Conservation (phyloP, 1,140 invertebrate genomes). For the Drosophila persimilis region DNA sequence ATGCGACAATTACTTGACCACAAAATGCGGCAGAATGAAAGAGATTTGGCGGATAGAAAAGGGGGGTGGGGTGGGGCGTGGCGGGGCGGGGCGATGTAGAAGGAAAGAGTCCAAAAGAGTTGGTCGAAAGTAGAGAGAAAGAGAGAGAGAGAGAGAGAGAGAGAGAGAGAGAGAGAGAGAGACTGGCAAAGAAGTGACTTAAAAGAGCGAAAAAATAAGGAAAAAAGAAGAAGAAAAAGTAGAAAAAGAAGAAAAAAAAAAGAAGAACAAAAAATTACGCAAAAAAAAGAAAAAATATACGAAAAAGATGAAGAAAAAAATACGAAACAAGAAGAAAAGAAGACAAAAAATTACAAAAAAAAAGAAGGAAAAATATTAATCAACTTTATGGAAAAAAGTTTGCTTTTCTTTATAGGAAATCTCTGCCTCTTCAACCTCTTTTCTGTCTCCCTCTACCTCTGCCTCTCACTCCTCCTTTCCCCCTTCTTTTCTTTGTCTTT, state of each 20-base stretch:
- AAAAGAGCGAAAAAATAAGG: slow-evolving; percentile 20
- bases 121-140: too few relatives aligned
- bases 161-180: too few relatives aligned
- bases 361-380: slow-evolving; percentile 19
- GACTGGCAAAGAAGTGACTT: too few relatives aligned
- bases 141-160: too few relatives aligned
- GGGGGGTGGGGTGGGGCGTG: too few relatives aligned
- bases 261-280: slow-evolving; percentile 10
- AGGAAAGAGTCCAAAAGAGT: too few relatives aligned
- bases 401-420: slow-evolving; percentile 51
- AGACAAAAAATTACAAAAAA: neutral
- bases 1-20: slow-evolving; percentile 53
- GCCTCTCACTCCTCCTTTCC: slow-evolving; percentile 9
- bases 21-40: slow-evolving; percentile 15
- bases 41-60: too few relatives aligned
- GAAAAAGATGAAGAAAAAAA: slow-evolving; percentile 10
- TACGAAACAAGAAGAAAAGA: neutral
- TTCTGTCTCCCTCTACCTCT: neutral
- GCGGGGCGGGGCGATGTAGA: too few relatives aligned
- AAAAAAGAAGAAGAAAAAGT: neutral
- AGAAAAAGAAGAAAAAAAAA: neutral
- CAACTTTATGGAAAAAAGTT: slow-evolving; percentile 35
- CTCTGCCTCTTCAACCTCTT: slow-evolving; percentile 12
- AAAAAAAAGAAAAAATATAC: slow-evolving; percentile 15
- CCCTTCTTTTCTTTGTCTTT: slow-evolving; percentile 16